Evolutionary conservation across 2,113 vertebrate species (phyloP), one percentile per base, ranked within the genome.

Genomic region (Alligator sinensis): DNA sequence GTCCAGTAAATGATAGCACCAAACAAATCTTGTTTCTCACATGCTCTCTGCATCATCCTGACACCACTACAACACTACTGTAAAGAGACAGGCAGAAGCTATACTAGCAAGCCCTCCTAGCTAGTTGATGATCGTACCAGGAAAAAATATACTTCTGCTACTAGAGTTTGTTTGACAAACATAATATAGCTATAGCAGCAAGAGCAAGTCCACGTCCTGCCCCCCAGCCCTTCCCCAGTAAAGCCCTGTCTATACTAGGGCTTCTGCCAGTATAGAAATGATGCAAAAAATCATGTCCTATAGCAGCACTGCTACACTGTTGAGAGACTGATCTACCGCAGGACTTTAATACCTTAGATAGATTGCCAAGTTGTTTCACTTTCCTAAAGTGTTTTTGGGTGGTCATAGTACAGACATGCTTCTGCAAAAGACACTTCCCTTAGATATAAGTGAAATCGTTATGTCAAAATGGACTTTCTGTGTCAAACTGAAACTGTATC

Each of bases 381-480:
- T 80, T 59, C 81, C 91, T 84, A 88, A 87, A 61, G 57, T 74
- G 28, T 96, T 96, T 89, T 30, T 59, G 70, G 86, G 74, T 2
- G 4, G 55, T 3, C 22, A n/a, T 80, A 82, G 55, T 64, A 57
- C 68, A 91, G 83, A 84, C 79, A 61, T 75, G 34, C 80, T 92
- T 89, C 77, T 83, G 85, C 70, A 80, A 94, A 93, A 86, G 64
- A 80, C 55, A 6, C 81, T 47, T 92, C 64, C 78, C 80, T 84
- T 84, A 93, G 93, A 94, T 95, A 24, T 80, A 88, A 84, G 80
- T 88, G 94, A 78, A 86, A 75, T 77, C 34, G 27, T 63, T 88
- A 68, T 66, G 61, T 84, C 80, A 72, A 21, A 66, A 72, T 47
- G 87, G 70, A n/a, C 38, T 34, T 91, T 91, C 91, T 94, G 80